phyloP scores from a whole-genome alignment of 2,888 invertebrate species.

The Escarpia spicata region DNA sequence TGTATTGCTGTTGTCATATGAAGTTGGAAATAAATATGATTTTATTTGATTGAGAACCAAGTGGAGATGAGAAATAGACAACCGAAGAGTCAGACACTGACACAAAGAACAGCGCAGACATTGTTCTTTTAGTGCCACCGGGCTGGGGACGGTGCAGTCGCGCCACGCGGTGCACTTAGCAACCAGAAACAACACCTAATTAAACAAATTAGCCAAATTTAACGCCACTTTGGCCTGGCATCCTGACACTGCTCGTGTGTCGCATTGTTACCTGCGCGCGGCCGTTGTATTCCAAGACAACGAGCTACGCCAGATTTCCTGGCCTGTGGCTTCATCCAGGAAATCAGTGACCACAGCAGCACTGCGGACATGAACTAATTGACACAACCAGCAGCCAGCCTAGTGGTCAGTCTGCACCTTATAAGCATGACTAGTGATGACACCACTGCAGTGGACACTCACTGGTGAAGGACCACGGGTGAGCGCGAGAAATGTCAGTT shows the following conservation, averaged over 20 bases:
- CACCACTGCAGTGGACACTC: not conserved
- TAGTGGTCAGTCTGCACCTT: not conserved
- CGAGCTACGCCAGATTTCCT: not conserved
- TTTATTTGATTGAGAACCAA: not conserved
- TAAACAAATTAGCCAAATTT: conserved; percentile 12
- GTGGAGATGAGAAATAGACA: not conserved
- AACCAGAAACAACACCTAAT: conserved; percentile 16
- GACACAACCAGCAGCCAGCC: not conserved
- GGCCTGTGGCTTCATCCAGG: not conserved
- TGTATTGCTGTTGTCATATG: too few species aligned
- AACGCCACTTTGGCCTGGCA: not conserved
- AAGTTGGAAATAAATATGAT: too few species aligned
- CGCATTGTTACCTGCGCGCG: not conserved
- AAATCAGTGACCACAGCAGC: not conserved
- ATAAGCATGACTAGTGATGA: not conserved
- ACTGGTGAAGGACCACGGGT: not conserved
- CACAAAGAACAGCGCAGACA: not conserved
- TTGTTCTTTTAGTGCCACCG: not conserved
- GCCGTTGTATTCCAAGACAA: not conserved
- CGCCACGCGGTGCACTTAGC: not conserved
- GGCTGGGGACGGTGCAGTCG: not conserved
- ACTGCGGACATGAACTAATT: not conserved
- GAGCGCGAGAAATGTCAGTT: not conserved
- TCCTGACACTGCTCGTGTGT: not conserved
- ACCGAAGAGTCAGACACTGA: not conserved